Conservation (phyloP, 1,140 invertebrate species). For the Melitaea cinxia region DNA sequence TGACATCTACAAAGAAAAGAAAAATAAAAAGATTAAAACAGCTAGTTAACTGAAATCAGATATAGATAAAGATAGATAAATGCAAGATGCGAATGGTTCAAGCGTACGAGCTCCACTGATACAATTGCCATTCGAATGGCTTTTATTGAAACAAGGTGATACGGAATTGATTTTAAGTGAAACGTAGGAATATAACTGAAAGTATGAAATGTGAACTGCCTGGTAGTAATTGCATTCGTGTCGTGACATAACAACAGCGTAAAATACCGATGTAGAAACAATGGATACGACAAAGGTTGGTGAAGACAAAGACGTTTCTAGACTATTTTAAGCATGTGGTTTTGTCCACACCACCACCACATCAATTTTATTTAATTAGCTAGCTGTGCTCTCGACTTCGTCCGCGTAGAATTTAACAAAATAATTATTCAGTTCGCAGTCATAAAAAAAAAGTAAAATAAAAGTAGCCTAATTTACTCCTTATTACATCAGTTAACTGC, state of each 20-base stretch:
- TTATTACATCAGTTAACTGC: too few species aligned
- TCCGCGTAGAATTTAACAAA: too few species aligned
- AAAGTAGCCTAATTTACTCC: too few species aligned
- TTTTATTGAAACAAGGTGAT: slow-evolving; percentile 43
- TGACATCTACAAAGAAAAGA: neutral
- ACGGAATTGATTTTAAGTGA: slow-evolving; percentile 50
- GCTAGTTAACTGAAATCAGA: neutral
- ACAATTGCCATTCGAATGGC: slow-evolving; percentile 36
- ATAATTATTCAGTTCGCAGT: too few species aligned
- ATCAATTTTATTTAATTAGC: too few species aligned
- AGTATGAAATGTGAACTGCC: slow-evolving; percentile 46
- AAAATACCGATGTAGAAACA: neutral
- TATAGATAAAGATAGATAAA: slow-evolving; percentile 1
- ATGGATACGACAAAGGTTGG: neutral
- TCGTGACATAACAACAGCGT: slow-evolving; percentile 39
- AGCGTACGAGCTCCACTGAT: slow-evolving; percentile 37
- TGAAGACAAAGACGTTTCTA: neutral
- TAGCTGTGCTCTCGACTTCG: too few species aligned
- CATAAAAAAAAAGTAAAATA: too few species aligned
- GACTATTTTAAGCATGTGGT: too few species aligned
- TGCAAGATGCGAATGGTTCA: slow-evolving; percentile 30
- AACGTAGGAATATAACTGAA: slow-evolving; percentile 39
- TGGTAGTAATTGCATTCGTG: slow-evolving; percentile 60
- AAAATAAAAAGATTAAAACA: neutral
- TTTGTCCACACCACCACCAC: too few species aligned